A percentile compares a stretch with the other conserved stretches of the same genome.
Conservation (phyloP, 2,797 vertebrate genomes). For the Eulemur albifrons region DNA sequence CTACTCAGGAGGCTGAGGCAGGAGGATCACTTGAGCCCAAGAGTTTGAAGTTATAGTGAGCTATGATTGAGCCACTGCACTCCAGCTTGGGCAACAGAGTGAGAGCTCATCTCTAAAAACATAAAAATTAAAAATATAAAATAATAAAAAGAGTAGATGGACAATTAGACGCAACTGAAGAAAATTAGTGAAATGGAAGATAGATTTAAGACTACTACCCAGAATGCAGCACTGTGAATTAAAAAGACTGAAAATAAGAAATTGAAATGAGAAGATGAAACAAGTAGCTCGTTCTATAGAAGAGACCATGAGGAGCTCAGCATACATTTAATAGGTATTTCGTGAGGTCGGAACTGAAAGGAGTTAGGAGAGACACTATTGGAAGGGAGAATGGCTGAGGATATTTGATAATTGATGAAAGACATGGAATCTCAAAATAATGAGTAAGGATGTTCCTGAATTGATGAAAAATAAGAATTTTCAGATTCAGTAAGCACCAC, state of each 20-base stretch:
- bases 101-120: not conserved
- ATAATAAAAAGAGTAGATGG: not conserved
- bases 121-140: not conserved
- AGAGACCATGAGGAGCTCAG: not conserved
- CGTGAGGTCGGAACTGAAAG: not conserved
- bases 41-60: not conserved
- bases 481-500: not conserved
- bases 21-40: not conserved
- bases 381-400: not conserved
- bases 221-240: not conserved
- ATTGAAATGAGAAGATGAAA: not conserved
- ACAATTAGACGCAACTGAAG: not conserved
- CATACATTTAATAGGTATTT: not conserved
- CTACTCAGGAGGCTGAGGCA: not conserved
- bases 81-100: not conserved
- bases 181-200: not conserved
- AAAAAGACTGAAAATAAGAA: not conserved
- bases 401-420: not conserved
- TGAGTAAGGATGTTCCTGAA: not conserved
- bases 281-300: not conserved
- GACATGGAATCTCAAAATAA: not conserved
- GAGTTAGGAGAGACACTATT: not conserved
- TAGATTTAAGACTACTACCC: not conserved
- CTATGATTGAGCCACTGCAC: not conserved
- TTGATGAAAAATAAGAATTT: not conserved